Percentiles rank a stretch among this genome's conserved stretches.
These are phyloP conservation scores for Cecidostiba fungosa DNA, from an alignment of 2,888 invertebrate species.

Conservation along the genomic window DNA sequence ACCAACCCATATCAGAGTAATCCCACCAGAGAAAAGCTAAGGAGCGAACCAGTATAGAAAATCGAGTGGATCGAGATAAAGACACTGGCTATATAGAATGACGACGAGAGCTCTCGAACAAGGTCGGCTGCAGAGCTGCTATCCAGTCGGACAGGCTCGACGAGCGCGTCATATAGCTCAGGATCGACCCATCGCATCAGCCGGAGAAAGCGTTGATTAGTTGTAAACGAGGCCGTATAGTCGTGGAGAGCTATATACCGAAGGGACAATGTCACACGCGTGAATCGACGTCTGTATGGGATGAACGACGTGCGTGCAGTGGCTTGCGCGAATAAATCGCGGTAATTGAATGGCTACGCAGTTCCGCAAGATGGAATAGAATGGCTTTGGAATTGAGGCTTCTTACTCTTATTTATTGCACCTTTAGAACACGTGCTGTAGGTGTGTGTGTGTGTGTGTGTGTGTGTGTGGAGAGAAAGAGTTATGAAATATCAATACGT, in stretches of 20 bases:
- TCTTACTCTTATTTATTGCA: neutral
- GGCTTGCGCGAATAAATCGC: constrained; percentile 19
- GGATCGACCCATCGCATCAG: neutral
- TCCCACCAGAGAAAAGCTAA: neutral
- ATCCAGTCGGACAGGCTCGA: neutral
- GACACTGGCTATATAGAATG: neutral
- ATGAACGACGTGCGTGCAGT: neutral
- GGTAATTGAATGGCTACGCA: constrained; percentile 22
- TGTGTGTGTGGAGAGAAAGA: too few species aligned
- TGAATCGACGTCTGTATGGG: constrained; percentile 7
- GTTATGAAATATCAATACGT: neutral
- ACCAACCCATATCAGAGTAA: neutral
- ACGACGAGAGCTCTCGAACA: neutral
- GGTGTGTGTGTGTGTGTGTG: too few species aligned
- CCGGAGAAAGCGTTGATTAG: constrained; percentile 62
- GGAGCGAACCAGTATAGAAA: neutral
- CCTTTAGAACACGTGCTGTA: too few species aligned
- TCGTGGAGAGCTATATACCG: neutral
- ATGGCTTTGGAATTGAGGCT: constrained; percentile 43
- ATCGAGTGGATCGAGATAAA: neutral
- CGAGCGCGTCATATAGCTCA: neutral
- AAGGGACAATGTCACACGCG: neutral
- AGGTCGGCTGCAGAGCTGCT: constrained; percentile 7
- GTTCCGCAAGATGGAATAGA: constrained; percentile 23
- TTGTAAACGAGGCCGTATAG: constrained; percentile 65